Evolutionary conservation across 2,113 vertebrate genomes (phyloP).

Genomic region (Tylochromis polylepis): DNA sequence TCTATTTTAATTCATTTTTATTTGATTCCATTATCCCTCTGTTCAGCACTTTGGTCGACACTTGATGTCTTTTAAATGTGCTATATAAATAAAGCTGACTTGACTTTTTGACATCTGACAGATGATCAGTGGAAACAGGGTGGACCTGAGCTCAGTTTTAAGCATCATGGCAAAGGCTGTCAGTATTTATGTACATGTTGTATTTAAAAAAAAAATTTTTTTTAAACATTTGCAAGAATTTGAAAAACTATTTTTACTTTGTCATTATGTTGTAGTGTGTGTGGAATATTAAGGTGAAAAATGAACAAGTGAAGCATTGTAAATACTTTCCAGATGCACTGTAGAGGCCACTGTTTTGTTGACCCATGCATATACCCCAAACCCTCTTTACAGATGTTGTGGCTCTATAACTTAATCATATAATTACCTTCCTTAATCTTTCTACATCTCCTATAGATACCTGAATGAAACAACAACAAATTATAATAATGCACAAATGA

Average conservation of each 20-base stretch:
- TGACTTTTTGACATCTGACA: background rate
- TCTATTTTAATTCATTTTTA: too few relatives aligned
- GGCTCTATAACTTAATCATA: background rate
- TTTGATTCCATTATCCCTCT: too few relatives aligned
- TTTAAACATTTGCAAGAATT: background rate
- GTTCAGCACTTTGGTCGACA: too few relatives aligned
- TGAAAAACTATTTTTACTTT: background rate
- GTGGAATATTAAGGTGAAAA: background rate
- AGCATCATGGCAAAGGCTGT: rapidly evolving
- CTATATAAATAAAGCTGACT: too few relatives aligned
- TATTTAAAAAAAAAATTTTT: background rate
- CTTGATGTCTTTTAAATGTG: too few relatives aligned
- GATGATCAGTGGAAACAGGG: background rate
- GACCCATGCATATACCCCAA: background rate
- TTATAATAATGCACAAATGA: background rate
- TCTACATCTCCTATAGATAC: background rate
- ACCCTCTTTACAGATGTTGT: background rate
- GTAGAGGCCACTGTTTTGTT: background rate
- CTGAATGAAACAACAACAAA: background rate
- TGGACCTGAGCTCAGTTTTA: background rate
- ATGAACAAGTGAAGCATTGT: background rate
- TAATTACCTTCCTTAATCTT: background rate
- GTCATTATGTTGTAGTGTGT: background rate
- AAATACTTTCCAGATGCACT: background rate
- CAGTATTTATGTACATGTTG: background rate